Percentiles rank a stretch among this genome's conserved stretches.
Conservation (phyloP, 2,888 invertebrate genomes). For the Nomada ruficornis region DNA sequence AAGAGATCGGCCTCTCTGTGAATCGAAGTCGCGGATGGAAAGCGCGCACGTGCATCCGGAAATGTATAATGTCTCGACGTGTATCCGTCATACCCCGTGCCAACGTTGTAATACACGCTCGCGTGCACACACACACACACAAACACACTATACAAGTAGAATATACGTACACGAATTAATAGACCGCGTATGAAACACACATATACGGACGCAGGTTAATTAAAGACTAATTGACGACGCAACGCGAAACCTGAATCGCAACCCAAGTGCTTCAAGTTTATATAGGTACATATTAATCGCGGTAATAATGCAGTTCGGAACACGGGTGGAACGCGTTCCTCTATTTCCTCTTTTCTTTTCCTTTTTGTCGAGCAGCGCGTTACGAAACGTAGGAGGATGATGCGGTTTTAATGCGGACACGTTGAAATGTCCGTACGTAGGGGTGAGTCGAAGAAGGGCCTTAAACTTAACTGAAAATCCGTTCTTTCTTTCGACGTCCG, state of each 20-base stretch:
- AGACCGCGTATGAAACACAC: not conserved
- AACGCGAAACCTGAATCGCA: conserved; percentile 66
- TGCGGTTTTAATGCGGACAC: conserved; percentile 23
- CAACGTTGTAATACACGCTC: not conserved
- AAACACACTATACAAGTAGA: not conserved
- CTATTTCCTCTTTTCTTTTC: not conserved
- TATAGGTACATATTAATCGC: conserved; percentile 57
- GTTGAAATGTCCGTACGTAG: conserved; percentile 26
- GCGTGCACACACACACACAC: conserved; percentile 4
- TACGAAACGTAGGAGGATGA: not conserved
- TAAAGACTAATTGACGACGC: conserved; percentile 68
- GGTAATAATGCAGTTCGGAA: conserved; percentile 60
- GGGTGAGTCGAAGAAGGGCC: conserved; percentile 8
- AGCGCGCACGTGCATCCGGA: conserved; percentile 53
- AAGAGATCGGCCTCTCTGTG: conserved; percentile 11
- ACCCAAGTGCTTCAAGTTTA: conserved; percentile 71
- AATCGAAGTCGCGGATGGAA: conserved; percentile 29
- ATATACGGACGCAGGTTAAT: conserved; percentile 60
- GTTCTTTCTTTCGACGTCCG: conserved; percentile 17
- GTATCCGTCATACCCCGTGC: conserved; percentile 27
- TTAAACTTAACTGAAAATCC: conserved; percentile 2
- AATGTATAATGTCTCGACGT: conserved; percentile 43
- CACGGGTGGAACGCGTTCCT: conserved; percentile 47
- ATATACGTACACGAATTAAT: not conserved
- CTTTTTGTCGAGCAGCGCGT: not conserved